A percentile compares a stretch with the other conserved stretches of the same genome.
These are phyloP conservation scores for Mormyrus proboscirostris DNA, from an alignment of 2,797 vertebrate genomes.

Conservation along the genomic window DNA sequence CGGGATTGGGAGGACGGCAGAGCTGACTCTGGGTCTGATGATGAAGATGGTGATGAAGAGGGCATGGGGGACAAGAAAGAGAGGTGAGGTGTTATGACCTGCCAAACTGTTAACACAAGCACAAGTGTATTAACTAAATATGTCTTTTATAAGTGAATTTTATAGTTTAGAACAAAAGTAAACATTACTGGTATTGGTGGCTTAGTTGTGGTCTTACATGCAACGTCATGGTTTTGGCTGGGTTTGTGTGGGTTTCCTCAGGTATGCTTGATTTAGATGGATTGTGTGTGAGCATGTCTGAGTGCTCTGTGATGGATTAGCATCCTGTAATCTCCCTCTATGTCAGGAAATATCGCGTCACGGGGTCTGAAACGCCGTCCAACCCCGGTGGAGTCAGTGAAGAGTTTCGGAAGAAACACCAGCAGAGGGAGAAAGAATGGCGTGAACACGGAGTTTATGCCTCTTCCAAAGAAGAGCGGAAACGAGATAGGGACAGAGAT, in stretches of 20 bases:
- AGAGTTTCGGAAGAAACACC: constrained; percentile 80
- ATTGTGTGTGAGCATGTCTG: neutral
- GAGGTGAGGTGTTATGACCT: constrained; percentile 58
- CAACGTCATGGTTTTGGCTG: neutral
- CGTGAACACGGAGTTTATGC: constrained; percentile 89
- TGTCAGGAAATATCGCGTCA: constrained; percentile 80
- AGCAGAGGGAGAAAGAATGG: constrained; percentile 84
- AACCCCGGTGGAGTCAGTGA: constrained; percentile 93
- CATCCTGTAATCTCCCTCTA: neutral
- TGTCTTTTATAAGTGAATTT: neutral
- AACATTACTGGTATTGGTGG: neutral
- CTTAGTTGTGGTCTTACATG: neutral
- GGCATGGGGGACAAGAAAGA: constrained; percentile 62
- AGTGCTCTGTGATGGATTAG: neutral
- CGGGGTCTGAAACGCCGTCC: constrained; percentile 87
- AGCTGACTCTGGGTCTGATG: constrained; percentile 71
- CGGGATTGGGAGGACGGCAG: constrained; percentile 80
- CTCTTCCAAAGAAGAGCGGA: constrained; percentile 88
- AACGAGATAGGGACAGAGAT: constrained; percentile 65
- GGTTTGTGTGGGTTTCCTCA: neutral
- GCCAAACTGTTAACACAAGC: neutral
- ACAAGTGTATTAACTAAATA: neutral
- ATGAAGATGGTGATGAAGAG: constrained; percentile 54
- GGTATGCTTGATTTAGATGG: neutral
- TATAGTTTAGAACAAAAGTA: neutral